Percentiles rank a stretch among this genome's conserved stretches.
phyloP scores from a whole-genome alignment of 2,888 invertebrate genomes.

The Tachina fera region DNA sequence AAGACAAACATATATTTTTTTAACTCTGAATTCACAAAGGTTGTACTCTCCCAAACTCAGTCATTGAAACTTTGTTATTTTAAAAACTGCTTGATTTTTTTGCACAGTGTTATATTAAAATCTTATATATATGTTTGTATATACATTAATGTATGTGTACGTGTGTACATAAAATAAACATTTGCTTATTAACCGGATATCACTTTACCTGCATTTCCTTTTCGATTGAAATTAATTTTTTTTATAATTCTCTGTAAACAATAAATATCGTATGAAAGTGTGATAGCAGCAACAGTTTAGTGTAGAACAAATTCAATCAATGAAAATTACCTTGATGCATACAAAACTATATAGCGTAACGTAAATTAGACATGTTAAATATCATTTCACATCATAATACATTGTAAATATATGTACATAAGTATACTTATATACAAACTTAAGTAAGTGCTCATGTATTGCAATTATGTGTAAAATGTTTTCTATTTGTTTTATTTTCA shows the following conservation, averaged over 20 bases:
- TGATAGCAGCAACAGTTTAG: conserved; percentile 15
- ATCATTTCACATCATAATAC: conserved; percentile 10
- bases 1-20: too few species aligned
- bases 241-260: conserved; percentile 14
- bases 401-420: not conserved
- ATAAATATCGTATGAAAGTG: not conserved
- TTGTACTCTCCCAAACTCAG: too few species aligned
- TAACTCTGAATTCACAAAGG: too few species aligned
- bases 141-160: not conserved
- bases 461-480: conserved; percentile 1
- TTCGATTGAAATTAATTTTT: conserved; percentile 37
- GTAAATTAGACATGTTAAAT: conserved; percentile 30
- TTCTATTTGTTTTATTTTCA: conserved; percentile 27
- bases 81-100: too few species aligned
- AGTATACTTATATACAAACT: not conserved
- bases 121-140: not conserved
- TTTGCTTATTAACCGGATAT: conserved; percentile 59
- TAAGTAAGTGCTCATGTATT: not conserved
- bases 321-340: conserved; percentile 60
- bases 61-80: too few species aligned
- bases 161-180: not conserved
- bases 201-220: conserved; percentile 62
- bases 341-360: conserved; percentile 51
- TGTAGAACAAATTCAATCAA: conserved; percentile 62
- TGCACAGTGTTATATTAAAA: too few species aligned